Base-by-base conservation (phyloP, 2,113 vertebrate genomes). In the Bufo gargarizans region DNA sequence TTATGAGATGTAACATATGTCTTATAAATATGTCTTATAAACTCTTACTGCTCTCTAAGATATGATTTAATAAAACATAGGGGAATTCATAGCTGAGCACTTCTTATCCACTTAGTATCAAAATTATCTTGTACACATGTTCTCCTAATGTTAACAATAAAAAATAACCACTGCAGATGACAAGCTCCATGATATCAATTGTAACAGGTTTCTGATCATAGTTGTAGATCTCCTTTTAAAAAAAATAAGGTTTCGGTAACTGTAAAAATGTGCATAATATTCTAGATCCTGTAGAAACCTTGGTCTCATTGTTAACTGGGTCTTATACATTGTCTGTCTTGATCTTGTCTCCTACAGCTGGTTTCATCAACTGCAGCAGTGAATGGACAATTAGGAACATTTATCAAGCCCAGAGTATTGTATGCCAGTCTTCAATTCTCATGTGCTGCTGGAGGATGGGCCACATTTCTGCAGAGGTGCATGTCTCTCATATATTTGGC, bases 11-110 rank as follows among this genome's bases (percentile, higher is more conserved):
- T 19, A 82, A 49, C 80, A 63, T 82, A 49, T 61, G 56, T 45
- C 56, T 80, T 59, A 80, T 80, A 59, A 80, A 80, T 14, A 80
- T 82, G 80, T 82, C 80, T 63, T 63, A 82, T 63, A 65, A 82
- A 82, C 19, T 82, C 56, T 61, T 45, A 81, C 47, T 61, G 55
- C 14, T 81, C 58, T 82, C 16, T 65, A 82, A 45, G 17, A n/a
- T 45, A 82, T 65, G 43, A 82, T 82, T 45, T 82, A 63, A 82
- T 82, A 82, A 45, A 65, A 82, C 56, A 19, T 45, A 61, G n/a
- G 58, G 6, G 58, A 45, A 4, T 81, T 81, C 2, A 63, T 61
- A 65, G 59, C 33, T 82, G 17, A 63, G n/a, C 7, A 20, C 49
- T 63, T 63, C 47, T 61, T 65, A 65, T n/a, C 80, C 59, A 65